These are phyloP conservation scores for Erpobdella octoculata DNA, from an alignment of 2,888 invertebrate species.

Conservation along the genomic window DNA sequence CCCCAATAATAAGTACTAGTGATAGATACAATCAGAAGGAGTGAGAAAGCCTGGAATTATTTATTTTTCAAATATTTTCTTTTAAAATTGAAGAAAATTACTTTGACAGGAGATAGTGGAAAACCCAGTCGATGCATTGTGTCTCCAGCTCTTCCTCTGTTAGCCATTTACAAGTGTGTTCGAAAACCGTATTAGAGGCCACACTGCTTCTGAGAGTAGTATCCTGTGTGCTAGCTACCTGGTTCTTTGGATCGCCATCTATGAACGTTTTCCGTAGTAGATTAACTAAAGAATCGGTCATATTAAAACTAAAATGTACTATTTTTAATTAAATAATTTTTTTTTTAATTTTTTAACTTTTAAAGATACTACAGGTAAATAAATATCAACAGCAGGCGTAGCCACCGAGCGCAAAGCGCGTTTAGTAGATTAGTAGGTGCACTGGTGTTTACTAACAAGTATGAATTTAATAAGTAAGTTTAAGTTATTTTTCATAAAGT, in stretches of 20 bases:
- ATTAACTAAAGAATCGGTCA: neutral
- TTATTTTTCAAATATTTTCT: too few relatives aligned
- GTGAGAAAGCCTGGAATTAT: too few relatives aligned
- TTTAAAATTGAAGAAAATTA: constrained; percentile 37
- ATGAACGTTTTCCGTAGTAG: neutral
- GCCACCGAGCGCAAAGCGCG: neutral
- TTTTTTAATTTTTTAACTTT: neutral
- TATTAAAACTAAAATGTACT: too few relatives aligned
- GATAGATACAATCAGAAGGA: too few relatives aligned
- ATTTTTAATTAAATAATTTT: too few relatives aligned
- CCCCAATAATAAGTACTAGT: too few relatives aligned
- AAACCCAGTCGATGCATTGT: constrained; percentile 46
- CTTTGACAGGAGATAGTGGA: constrained; percentile 44
- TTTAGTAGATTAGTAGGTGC: neutral
- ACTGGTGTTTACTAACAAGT: neutral
- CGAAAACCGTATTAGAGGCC: constrained; percentile 1
- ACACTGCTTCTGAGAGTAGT: neutral
- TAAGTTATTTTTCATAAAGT: too few relatives aligned
- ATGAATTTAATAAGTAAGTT: neutral
- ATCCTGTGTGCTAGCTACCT: neutral
- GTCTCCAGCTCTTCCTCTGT: constrained; percentile 43
- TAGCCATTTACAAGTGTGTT: constrained; percentile 30
- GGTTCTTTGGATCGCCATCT: neutral
- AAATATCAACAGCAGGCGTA: neutral
- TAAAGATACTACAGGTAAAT: neutral